Base-by-base conservation (phyloP, 2,888 invertebrate genomes). In the Chrysodeixis includens region DNA sequence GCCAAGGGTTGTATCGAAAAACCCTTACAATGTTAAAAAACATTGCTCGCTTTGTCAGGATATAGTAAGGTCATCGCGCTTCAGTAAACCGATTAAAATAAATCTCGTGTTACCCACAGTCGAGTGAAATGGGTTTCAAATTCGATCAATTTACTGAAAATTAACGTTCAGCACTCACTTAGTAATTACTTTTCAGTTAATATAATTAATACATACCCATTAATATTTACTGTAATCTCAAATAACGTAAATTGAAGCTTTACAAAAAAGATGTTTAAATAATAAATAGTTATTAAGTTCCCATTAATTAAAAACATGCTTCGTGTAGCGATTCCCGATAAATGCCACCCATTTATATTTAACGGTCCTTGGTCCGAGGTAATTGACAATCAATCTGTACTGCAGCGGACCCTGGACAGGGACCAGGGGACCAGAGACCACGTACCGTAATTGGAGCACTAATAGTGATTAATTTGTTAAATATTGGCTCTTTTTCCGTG, bases 301-400 rank as follows among this genome's bases (percentile, higher is more conserved):
- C 64, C 76, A 78, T 81, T 81, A 82, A 83, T 84, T 76, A 76
- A 76, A 62, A 62, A 66, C 72, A 56, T 65, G 69, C 65, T 54
- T 66, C 32, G 49, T 52, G 66, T 60, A 67, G 60, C 68, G 67
- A 71, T 72, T 63, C 53, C 61, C 76, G 79, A 86, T 83, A 76
- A 82, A 84, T 84, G 79, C 30, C 53, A 40, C 46, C 71, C 72
- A 85, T 87, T 85, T 83, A 74, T 79, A 79, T 73, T 59, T 63
- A 73, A 69, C 75, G 80, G 73, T 78, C 79, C 76, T 81, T 77
- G 67, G 70, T 69, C 66, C 56, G 60, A 60, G 79, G 79, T 86
- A 83, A 86, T 87, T 86, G 87, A 79, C 84, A 75, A 83, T 84
- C 83, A 82, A 84, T 86, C 86, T 63, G 62, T 72, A 62, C 69